These are phyloP conservation scores for Ceratotherium simum DNA, from an alignment of 2,113 vertebrate species.

Conservation along the genomic window DNA sequence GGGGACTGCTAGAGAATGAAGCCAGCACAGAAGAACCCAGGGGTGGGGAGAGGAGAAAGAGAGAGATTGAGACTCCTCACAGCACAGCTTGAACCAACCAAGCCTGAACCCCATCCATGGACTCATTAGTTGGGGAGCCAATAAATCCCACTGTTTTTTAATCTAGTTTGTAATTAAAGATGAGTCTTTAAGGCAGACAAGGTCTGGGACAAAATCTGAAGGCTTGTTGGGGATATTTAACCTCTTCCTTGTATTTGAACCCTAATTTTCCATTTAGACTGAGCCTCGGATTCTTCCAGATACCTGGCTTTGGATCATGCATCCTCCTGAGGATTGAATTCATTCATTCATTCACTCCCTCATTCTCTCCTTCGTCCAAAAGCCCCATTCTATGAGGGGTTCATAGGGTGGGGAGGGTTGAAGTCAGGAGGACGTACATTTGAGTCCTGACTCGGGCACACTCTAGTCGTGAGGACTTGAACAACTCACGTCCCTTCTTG, in stretches of 20 bases:
- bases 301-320: background rate
- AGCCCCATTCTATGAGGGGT: background rate
- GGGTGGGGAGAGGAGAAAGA: background rate
- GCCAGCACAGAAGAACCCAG: background rate
- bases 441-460: background rate
- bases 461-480: background rate
- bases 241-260: background rate
- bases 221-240: background rate
- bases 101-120: background rate
- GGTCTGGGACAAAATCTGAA: background rate
- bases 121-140: background rate
- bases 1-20: background rate
- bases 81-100: background rate
- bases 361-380: background rate
- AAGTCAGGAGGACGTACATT: background rate
- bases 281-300: background rate
- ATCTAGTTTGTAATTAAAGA: background rate
- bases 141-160: background rate
- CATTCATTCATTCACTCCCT: fast-evolving
- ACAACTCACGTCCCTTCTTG: background rate
- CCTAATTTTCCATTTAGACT: background rate
- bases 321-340: background rate
- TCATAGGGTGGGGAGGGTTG: fast-evolving
- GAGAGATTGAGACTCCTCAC: background rate
- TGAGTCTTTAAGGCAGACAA: background rate